phyloP scores from a whole-genome alignment of 2,797 vertebrate genomes.

The Oreonectes daqikongensis region DNA sequence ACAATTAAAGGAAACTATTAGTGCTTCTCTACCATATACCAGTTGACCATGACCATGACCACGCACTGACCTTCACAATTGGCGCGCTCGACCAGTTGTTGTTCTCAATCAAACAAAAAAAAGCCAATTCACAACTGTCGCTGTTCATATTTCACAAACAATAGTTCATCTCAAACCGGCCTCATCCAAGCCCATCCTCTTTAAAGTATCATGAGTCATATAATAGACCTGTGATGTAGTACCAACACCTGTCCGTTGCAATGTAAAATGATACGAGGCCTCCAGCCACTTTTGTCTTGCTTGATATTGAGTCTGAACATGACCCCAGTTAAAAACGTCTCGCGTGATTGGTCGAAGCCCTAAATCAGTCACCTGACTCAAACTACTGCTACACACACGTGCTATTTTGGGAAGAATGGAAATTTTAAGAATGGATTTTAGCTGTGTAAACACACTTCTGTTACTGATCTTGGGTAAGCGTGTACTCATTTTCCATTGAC shows the following conservation, averaged over 20 bases:
- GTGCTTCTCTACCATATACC: not conserved
- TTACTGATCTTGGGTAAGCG: conserved; percentile 7
- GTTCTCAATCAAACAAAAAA: conserved; percentile 22
- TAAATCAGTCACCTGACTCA: conserved; percentile 35
- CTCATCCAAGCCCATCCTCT: conserved; percentile 58
- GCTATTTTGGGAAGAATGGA: conserved; percentile 46
- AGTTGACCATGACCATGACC: no score
- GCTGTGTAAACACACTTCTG: not conserved
- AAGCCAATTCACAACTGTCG: conserved; percentile 29
- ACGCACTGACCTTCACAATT: not conserved
- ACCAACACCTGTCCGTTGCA: conserved; percentile 65
- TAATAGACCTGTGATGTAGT: conserved; percentile 69
- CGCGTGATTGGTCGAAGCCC: conserved; percentile 23
- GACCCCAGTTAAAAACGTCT: conserved; percentile 50
- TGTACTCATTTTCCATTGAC: conserved; percentile 1
- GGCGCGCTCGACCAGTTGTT: not conserved
- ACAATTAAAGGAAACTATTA: no score
- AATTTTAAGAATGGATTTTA: conserved; percentile 32
- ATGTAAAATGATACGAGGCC: conserved; percentile 55
- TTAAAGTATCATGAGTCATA: conserved; percentile 78
- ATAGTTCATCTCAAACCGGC: conserved; percentile 30
- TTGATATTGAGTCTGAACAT: conserved; percentile 44
- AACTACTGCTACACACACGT: conserved; percentile 3
- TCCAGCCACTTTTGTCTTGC: conserved; percentile 51
- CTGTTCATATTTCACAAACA: conserved; percentile 55